These are phyloP conservation scores for Calyptomena viridis DNA, from an alignment of 2,113 vertebrate genomes.

Conservation along the genomic window DNA sequence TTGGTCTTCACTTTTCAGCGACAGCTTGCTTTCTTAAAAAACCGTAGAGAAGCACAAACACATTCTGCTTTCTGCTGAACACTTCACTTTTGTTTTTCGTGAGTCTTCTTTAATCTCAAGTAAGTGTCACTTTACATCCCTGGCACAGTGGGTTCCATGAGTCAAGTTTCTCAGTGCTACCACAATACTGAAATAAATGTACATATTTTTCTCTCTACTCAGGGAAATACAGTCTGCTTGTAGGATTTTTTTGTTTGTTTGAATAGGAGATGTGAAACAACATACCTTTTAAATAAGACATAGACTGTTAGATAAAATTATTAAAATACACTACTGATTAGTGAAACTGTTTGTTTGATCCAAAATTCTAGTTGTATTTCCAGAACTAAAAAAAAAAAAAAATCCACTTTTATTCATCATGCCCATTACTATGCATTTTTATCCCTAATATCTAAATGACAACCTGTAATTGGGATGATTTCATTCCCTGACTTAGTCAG, in stretches of 20 bases:
- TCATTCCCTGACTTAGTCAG: neutral
- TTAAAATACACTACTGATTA: neutral
- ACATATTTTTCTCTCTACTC: neutral
- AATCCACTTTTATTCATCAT: neutral
- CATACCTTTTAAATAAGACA: neutral
- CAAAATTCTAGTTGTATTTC: neutral
- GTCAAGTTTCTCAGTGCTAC: neutral
- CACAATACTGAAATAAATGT: neutral
- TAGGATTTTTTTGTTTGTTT: neutral
- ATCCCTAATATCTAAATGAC: neutral
- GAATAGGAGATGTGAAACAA: neutral
- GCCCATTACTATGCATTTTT: neutral
- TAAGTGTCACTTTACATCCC: neutral
- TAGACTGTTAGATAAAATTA: neutral
- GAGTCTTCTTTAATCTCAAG: neutral
- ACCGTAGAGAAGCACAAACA: neutral
- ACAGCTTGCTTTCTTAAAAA: neutral
- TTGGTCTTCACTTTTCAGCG: neutral
- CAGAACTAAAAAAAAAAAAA: neutral
- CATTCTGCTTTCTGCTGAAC: neutral
- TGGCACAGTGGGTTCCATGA: neutral
- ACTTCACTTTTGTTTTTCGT: neutral
- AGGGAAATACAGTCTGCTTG: neutral
- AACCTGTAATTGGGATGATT: neutral
- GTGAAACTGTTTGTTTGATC: neutral